A percentile compares a stretch with the other conserved stretches of the same genome.
Conservation (phyloP, 64 coral and sea anemone genomes). For the Pachyseris speciosa region DNA sequence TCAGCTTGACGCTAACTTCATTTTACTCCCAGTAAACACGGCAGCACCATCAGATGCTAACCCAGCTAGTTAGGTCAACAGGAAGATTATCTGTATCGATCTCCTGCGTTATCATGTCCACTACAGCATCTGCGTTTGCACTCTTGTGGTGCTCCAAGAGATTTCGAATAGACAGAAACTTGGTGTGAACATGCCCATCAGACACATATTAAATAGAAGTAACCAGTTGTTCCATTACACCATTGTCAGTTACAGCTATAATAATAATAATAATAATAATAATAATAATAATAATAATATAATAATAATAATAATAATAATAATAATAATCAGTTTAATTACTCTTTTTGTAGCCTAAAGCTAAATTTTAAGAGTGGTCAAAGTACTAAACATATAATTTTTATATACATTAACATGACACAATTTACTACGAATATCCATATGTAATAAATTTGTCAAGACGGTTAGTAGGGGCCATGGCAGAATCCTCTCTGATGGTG, state of each 20-base stretch:
- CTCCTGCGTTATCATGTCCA: not conserved
- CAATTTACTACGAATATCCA: no score
- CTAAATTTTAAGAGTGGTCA: no score
- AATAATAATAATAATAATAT: no score
- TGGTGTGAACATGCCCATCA: not conserved
- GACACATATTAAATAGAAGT: not conserved
- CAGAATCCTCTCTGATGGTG: no score
- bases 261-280: no score
- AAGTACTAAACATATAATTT: no score
- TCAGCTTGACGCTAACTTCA: not conserved
- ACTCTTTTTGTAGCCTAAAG: no score
- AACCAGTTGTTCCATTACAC: not conserved
- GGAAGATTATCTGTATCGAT: not conserved
- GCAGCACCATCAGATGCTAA: conserved; percentile 6
- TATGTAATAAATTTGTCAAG: no score
- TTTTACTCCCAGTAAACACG: not conserved
- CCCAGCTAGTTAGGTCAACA: not conserved
- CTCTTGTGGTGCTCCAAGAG: not conserved
- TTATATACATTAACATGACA: no score
- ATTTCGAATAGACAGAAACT: not conserved
- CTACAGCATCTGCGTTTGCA: not conserved
- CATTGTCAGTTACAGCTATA: conserved; percentile 3
- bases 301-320: no score
- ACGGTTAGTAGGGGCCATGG: no score
- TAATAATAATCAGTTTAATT: no score